Evolutionary conservation across 2,113 vertebrate species (phyloP).

Genomic region (Callorhinus ursinus): DNA sequence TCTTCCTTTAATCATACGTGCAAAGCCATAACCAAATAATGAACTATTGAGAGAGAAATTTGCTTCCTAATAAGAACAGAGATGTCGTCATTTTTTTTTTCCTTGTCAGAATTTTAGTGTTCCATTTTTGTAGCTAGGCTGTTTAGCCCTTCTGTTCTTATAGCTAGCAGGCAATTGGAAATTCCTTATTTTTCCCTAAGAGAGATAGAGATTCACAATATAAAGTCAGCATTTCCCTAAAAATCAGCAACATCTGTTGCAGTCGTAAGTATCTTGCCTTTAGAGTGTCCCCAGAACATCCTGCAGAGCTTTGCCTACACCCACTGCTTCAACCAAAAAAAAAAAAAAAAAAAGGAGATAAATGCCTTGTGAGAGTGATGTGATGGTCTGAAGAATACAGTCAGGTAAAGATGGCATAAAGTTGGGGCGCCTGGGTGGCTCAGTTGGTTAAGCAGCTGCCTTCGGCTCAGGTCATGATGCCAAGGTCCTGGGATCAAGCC

Average conservation of each 20-base stretch:
- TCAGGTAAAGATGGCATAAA: background rate
- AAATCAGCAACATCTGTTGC: constrained; percentile 67
- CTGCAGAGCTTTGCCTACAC: background rate
- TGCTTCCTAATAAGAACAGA: constrained; percentile 27
- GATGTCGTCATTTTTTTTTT: background rate
- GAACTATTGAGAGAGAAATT: background rate
- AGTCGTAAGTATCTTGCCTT: constrained; percentile 38
- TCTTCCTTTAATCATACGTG: background rate
- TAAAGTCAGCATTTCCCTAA: constrained; percentile 67
- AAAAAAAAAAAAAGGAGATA: constrained; percentile 48
- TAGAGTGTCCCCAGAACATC: background rate
- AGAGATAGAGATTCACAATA: constrained; percentile 32
- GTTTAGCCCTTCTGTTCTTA: constrained; percentile 69
- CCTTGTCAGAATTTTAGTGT: constrained; percentile 55
- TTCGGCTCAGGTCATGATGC: too few species aligned
- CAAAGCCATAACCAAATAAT: background rate
- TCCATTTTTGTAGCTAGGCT: constrained; percentile 42
- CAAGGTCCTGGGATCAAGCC: too few species aligned
- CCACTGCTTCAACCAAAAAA: constrained; percentile 3
- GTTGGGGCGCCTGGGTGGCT: background rate
- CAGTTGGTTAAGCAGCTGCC: too few species aligned
- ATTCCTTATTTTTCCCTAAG: constrained; percentile 67
- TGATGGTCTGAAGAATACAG: background rate
- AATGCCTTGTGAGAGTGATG: background rate
- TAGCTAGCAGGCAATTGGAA: constrained; percentile 45